These are phyloP conservation scores for Syncerus caffer DNA, from an alignment of 2,797 vertebrate species.

Conservation along the genomic window DNA sequence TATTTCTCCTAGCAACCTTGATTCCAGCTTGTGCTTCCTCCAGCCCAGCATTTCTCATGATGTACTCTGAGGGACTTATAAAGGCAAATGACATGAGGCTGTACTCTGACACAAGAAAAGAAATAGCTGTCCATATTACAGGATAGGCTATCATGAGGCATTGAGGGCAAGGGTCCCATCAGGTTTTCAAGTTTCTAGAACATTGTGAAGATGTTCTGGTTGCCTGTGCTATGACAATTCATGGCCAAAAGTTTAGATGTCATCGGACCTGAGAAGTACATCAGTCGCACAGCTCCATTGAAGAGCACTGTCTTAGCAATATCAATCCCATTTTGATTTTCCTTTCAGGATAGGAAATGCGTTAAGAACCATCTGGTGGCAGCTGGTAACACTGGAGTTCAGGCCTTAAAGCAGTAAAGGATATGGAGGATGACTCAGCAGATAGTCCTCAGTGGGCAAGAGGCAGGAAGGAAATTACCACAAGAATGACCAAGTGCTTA, in stretches of 20 bases:
- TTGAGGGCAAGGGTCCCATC: no score
- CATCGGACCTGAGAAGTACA: not conserved
- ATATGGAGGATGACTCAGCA: not conserved
- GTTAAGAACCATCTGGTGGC: not conserved
- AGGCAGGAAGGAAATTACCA: not conserved
- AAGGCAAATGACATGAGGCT: not conserved
- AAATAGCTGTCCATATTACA: not conserved
- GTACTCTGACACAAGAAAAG: not conserved
- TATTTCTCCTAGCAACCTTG: no score
- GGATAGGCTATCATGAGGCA: not conserved
- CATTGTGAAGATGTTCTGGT: not conserved
- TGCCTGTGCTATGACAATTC: not conserved
- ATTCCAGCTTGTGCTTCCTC: no score
- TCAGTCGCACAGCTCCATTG: not conserved
- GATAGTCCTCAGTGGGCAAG: no score
- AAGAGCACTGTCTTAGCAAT: not conserved
- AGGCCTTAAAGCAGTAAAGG: not conserved
- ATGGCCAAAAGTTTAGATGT: not conserved
- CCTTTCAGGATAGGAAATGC: not conserved
- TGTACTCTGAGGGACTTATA: not conserved
- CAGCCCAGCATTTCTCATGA: no score
- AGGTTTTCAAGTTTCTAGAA: not conserved
- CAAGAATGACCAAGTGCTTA: not conserved
- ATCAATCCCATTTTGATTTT: not conserved
- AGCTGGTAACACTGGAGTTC: not conserved